These are phyloP conservation scores for Centropus bengalensis DNA, from an alignment of 2,113 vertebrate species.

Conservation along the genomic window DNA sequence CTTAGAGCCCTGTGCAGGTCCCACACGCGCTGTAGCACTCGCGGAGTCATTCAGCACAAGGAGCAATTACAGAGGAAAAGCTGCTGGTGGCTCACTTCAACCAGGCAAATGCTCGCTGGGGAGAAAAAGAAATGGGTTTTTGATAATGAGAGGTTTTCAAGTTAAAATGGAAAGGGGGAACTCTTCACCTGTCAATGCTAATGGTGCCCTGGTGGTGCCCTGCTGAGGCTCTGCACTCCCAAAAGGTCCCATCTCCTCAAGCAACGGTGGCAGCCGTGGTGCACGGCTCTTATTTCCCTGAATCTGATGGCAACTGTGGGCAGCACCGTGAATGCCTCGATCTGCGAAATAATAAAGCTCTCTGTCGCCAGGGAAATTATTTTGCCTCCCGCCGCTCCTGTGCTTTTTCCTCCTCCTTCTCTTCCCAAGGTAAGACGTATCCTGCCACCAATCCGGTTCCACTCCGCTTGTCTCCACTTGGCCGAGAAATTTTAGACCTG, in stretches of 20 bases:
- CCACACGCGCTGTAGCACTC: fast-evolving
- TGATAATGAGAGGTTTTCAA: neutral
- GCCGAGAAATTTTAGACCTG: neutral
- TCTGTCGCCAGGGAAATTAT: neutral
- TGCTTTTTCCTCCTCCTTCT: neutral
- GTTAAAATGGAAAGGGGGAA: neutral
- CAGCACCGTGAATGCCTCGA: neutral
- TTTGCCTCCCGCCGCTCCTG: neutral
- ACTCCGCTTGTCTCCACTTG: fast-evolving
- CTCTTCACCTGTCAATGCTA: neutral
- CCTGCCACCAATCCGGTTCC: neutral
- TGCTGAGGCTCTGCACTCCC: neutral
- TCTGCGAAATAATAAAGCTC: neutral
- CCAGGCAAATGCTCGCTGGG: neutral
- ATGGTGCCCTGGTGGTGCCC: neutral
- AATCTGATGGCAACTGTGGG: neutral
- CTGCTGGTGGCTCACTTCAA: slow-evolving; percentile 48
- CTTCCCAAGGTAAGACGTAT: neutral
- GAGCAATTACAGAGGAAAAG: slow-evolving; percentile 20
- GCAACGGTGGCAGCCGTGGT: neutral
- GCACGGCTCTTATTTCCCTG: neutral
- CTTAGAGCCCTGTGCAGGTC: neutral
- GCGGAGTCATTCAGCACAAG: neutral
- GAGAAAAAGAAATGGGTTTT: neutral
- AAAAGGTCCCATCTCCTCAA: neutral